Conservation (phyloP, 2,113 vertebrate species). For the Pollimyrus isidori region DNA sequence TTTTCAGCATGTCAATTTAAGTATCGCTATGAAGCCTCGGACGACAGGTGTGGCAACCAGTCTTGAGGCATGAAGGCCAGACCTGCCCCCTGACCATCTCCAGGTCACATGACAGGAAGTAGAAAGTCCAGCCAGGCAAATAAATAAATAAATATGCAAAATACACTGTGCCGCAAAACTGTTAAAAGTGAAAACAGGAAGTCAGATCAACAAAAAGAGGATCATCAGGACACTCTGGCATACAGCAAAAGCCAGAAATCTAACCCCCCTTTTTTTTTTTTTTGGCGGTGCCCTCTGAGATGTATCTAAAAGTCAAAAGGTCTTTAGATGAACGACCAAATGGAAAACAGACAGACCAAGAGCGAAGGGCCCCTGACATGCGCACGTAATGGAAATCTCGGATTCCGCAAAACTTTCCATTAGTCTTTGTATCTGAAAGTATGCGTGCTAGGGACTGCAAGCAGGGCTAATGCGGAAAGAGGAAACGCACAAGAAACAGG, state of each 20-base stretch:
- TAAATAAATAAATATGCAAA: not conserved
- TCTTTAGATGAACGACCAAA: not conserved
- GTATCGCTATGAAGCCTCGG: not conserved
- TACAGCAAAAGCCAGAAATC: not conserved
- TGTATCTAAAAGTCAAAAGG: not conserved
- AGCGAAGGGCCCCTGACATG: not conserved
- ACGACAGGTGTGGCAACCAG: not conserved
- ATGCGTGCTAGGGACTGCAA: not conserved
- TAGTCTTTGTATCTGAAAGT: not conserved
- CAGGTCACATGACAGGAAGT: not conserved
- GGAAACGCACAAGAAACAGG: not conserved
- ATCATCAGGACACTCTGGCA: not conserved
- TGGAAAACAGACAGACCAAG: not conserved
- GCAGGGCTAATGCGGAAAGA: not conserved
- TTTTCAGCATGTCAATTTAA: not conserved
- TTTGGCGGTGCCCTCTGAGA: not conserved
- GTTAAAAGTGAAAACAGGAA: not conserved
- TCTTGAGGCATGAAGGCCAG: not conserved
- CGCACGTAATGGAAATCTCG: not conserved
- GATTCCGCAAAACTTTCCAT: not conserved
- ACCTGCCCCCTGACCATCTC: not conserved
- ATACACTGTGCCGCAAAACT: not conserved
- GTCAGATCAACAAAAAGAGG: not conserved
- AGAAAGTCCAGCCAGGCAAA: not conserved
- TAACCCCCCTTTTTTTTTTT: not conserved